Conservation (phyloP, 2,888 invertebrate genomes). For the Venusia cambrica region DNA sequence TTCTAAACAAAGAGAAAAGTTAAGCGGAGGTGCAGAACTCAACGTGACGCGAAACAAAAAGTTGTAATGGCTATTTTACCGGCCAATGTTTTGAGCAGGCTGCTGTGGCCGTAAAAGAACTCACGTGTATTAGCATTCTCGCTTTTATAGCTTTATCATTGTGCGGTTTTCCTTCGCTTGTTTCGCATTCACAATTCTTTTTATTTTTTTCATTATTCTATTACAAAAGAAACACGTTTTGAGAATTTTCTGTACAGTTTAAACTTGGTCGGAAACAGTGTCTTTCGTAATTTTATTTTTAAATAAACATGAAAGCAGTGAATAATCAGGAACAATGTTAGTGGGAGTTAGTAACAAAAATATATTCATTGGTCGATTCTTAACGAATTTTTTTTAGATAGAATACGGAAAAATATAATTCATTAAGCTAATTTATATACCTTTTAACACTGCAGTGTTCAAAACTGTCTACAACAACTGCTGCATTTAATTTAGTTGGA, state of each 20-base stretch:
- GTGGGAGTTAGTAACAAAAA: no score
- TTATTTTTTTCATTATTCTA: neutral
- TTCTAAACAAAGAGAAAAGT: slow-evolving; percentile 54
- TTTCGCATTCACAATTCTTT: slow-evolving; percentile 1
- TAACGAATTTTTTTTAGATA: no score
- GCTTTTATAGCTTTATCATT: slow-evolving; percentile 11
- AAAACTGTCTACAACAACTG: slow-evolving; percentile 3
- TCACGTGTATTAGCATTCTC: slow-evolving; percentile 8
- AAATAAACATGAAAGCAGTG: no score
- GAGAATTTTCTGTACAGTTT: no score
- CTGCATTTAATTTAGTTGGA: slow-evolving; percentile 11
- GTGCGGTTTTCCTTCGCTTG: slow-evolving; percentile 1
- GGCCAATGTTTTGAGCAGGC: slow-evolving; percentile 15
- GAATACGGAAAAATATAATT: no score
- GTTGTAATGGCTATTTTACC: slow-evolving; percentile 34
- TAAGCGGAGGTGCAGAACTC: slow-evolving; percentile 47
- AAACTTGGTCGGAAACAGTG: no score
- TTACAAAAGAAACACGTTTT: neutral
- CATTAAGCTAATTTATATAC: no score
- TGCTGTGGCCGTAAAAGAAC: slow-evolving; percentile 6
- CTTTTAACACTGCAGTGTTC: neutral
- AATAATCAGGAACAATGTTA: no score
- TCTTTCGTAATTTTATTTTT: no score
- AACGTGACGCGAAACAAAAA: slow-evolving; percentile 50
- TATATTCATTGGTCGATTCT: no score